Evolutionary conservation across 2,797 vertebrate genomes (phyloP).

Genomic region (Melanogrammus aeglefinus): DNA sequence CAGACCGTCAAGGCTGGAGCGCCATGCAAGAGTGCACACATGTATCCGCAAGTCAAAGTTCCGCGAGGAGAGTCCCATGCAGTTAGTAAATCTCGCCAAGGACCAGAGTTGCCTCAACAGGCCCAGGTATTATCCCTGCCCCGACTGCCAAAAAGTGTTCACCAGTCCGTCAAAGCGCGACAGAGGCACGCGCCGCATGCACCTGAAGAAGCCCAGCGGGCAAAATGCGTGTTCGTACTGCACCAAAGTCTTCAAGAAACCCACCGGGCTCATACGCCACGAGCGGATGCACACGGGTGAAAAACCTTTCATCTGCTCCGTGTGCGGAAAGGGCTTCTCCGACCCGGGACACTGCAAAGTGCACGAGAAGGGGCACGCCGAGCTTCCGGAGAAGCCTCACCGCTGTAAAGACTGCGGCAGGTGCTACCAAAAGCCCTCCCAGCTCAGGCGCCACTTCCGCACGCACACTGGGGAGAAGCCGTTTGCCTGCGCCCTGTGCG

Average conservation of each 20-base stretch:
- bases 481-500: constrained; percentile 57
- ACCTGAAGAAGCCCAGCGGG: constrained; percentile 55
- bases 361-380: constrained; percentile 63
- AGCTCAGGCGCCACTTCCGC: constrained; percentile 48
- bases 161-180: constrained; percentile 61
- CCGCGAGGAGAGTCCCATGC: constrained; percentile 54
- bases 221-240: constrained; percentile 65
- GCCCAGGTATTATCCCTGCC: constrained; percentile 62
- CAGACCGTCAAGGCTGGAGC: constrained; percentile 55
- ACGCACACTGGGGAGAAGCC: constrained; percentile 70
- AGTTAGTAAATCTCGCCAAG: constrained; percentile 52
- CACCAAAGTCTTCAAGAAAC: constrained; percentile 57
- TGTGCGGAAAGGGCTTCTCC: constrained; percentile 63
- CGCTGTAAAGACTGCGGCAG: constrained; percentile 51
- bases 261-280: constrained; percentile 63
- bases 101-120: constrained; percentile 54
- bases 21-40: constrained; percentile 56
- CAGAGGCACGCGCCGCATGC: constrained; percentile 57
- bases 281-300: constrained; percentile 65
- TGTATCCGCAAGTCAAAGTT: constrained; percentile 47
- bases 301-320: constrained; percentile 59
- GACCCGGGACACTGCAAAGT: constrained; percentile 65
- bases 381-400: constrained; percentile 64
- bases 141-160: constrained; percentile 65
- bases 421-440: constrained; percentile 65